Evolutionary conservation across 2,113 vertebrate species (phyloP).

Genomic region (Eretmochelys imbricata): DNA sequence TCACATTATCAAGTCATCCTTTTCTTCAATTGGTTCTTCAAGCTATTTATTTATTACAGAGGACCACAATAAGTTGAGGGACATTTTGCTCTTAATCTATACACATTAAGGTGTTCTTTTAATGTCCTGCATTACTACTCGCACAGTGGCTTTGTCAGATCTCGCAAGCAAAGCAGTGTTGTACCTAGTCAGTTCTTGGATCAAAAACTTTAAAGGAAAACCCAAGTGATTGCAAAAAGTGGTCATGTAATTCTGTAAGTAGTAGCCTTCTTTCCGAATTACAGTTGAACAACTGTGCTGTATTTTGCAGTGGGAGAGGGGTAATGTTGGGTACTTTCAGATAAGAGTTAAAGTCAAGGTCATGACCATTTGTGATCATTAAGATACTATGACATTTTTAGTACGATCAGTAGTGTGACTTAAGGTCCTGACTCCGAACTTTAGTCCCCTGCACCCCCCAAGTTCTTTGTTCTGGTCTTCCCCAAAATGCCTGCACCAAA

Average conservation of each 20-base stretch:
- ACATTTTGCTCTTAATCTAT: conserved; percentile 6
- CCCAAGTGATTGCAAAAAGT: background rate
- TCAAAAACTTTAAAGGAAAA: background rate
- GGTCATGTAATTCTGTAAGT: background rate
- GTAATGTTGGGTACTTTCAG: background rate
- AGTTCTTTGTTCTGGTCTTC: background rate
- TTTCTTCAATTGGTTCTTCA: conserved; percentile 34
- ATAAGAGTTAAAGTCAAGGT: background rate
- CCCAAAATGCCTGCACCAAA: background rate
- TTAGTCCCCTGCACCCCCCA: background rate
- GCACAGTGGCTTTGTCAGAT: background rate
- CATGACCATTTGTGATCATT: background rate
- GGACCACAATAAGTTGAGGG: conserved; percentile 11
- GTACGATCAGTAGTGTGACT: background rate
- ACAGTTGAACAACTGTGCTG: background rate
- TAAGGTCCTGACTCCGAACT: background rate
- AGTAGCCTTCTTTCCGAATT: background rate
- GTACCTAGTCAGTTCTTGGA: background rate
- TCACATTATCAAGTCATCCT: conserved; percentile 71
- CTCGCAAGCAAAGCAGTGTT: background rate
- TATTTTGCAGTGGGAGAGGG: background rate
- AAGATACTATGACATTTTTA: background rate
- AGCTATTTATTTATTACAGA: conserved; percentile 64
- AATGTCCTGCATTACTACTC: background rate
- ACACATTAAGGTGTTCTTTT: background rate